Conservation (phyloP, 2,113 vertebrate species). For the Pheucticus melanocephalus region DNA sequence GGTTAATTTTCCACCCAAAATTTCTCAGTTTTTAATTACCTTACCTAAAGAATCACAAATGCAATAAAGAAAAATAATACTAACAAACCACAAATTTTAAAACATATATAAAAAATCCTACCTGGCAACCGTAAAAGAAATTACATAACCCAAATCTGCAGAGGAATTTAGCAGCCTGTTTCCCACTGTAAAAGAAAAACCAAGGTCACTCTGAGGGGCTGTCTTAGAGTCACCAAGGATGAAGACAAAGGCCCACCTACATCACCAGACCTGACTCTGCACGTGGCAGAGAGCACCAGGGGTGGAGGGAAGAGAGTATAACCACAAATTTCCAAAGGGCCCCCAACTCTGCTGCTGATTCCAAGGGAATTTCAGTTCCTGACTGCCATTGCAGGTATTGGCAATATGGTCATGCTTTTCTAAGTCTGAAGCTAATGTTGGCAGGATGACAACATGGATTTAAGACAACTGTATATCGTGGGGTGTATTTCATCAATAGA, state of each 20-base stretch:
- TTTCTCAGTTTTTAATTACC: constrained; percentile 48
- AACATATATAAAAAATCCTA: constrained; percentile 41
- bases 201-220: background rate
- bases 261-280: background rate
- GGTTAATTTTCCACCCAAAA: constrained; percentile 56
- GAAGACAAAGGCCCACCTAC: background rate
- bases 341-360: background rate
- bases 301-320: background rate
- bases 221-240: background rate
- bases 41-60: constrained; percentile 59
- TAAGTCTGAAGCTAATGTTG: background rate
- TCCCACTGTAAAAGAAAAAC: background rate
- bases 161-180: background rate
- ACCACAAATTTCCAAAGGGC: accelerated
- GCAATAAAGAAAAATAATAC: constrained; percentile 44
- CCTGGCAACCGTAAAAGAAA: constrained; percentile 42
- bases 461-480: background rate
- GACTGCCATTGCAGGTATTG: background rate
- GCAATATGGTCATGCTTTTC: background rate
- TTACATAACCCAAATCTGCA: background rate
- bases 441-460: background rate
- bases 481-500: background rate
- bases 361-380: background rate
- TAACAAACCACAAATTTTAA: constrained; percentile 41
- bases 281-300: background rate